phyloP scores from a whole-genome alignment of 2,113 vertebrate species.

The Rattus rattus region DNA sequence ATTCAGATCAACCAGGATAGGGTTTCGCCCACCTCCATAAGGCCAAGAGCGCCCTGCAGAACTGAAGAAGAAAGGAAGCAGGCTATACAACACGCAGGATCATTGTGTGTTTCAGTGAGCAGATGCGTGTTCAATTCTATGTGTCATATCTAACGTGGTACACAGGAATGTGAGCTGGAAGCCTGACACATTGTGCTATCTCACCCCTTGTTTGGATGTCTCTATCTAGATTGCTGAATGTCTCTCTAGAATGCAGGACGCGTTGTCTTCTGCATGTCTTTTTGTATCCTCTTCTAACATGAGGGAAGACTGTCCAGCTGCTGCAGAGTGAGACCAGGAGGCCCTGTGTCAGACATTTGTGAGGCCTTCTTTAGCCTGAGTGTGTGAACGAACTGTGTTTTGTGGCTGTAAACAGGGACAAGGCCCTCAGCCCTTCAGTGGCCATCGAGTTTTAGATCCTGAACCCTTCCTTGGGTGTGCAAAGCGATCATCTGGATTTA shows the following conservation, averaged over 20 bases:
- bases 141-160: too few relatives aligned
- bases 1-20: neutral
- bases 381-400: accelerated
- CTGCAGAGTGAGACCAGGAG: accelerated
- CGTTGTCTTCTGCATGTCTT: too few relatives aligned
- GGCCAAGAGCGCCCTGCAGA: neutral
- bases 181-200: too few relatives aligned
- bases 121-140: neutral
- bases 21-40: too few relatives aligned
- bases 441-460: neutral
- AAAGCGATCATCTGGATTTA: neutral
- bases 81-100: accelerated
- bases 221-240: neutral
- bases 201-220: neutral
- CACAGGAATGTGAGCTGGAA: neutral
- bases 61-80: neutral
- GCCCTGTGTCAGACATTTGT: accelerated
- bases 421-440: neutral
- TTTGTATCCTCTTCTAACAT: neutral
- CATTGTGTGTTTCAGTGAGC: neutral
- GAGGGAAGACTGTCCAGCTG: accelerated
- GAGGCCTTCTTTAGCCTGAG: neutral
- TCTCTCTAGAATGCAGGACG: neutral
- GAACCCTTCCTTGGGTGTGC: accelerated
- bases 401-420: neutral